These are phyloP conservation scores for Petromus typicus DNA, from an alignment of 2,113 vertebrate species.

Conservation along the genomic window DNA sequence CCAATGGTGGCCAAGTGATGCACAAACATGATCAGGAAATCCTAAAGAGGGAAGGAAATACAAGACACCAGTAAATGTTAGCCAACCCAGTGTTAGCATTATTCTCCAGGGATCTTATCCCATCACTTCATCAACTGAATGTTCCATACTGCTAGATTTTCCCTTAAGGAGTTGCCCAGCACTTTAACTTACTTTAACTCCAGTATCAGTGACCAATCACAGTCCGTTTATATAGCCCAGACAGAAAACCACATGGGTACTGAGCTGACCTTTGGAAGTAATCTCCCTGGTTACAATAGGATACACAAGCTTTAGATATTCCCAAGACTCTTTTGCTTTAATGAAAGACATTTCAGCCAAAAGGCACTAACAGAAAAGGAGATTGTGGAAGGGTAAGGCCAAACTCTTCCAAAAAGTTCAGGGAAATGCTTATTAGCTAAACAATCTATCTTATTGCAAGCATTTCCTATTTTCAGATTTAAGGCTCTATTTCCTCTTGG, in stretches of 20 bases:
- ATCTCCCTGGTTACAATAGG: not conserved
- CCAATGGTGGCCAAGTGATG: constrained; percentile 94
- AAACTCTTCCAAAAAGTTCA: constrained; percentile 13
- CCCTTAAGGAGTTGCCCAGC: not conserved
- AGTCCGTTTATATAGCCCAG: not conserved
- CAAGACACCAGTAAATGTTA: not conserved
- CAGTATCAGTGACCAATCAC: not conserved
- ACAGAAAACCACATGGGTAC: not conserved
- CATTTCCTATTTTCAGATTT: constrained; percentile 26
- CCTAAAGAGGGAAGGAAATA: constrained; percentile 85
- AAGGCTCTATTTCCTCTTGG: constrained; percentile 38
- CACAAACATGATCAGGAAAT: constrained; percentile 97
- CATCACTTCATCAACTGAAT: not conserved
- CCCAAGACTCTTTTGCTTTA: not conserved
- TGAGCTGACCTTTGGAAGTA: not conserved
- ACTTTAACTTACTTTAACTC: not conserved
- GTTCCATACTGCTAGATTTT: not conserved
- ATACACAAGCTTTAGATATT: not conserved
- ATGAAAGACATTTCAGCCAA: constrained; percentile 47
- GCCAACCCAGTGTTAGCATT: not conserved
- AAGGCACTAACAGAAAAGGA: not conserved
- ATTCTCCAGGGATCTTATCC: not conserved
- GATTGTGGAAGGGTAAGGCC: not conserved
- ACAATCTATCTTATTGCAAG: not conserved
- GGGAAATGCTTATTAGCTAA: constrained; percentile 6